Conservation (phyloP, 2,113 vertebrate genomes). For the Scopus umbretta region DNA sequence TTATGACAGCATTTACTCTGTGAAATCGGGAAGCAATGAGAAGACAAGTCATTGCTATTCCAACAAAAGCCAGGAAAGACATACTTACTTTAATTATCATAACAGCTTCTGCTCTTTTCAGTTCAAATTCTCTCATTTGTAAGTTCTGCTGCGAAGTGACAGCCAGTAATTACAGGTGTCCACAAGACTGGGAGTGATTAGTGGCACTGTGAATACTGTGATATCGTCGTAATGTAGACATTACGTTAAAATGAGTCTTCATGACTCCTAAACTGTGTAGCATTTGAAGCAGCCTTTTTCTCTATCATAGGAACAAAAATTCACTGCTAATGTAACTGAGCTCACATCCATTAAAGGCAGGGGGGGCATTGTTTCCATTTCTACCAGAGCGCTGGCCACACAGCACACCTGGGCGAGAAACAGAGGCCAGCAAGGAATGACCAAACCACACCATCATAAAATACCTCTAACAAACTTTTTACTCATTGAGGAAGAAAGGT, state of each 20-base stretch:
- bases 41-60: background rate
- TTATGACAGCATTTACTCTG: background rate
- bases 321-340: background rate
- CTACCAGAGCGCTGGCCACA: background rate
- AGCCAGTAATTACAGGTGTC: background rate
- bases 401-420: background rate
- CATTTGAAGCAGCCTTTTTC: background rate
- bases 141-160: background rate
- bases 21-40: background rate
- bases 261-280: background rate
- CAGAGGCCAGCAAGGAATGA: background rate
- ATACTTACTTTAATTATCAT: background rate
- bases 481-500: background rate
- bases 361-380: too few species aligned
- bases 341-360: background rate
- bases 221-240: background rate
- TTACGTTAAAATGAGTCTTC: background rate
- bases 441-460: background rate
- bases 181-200: background rate
- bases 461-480: background rate
- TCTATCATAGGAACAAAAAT: background rate
- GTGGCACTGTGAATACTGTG: background rate
- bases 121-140: background rate
- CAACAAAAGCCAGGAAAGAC: background rate
- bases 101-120: background rate